Evolutionary conservation across 2,888 invertebrate species (phyloP).

Genomic region (Sarcophaga variegata): DNA sequence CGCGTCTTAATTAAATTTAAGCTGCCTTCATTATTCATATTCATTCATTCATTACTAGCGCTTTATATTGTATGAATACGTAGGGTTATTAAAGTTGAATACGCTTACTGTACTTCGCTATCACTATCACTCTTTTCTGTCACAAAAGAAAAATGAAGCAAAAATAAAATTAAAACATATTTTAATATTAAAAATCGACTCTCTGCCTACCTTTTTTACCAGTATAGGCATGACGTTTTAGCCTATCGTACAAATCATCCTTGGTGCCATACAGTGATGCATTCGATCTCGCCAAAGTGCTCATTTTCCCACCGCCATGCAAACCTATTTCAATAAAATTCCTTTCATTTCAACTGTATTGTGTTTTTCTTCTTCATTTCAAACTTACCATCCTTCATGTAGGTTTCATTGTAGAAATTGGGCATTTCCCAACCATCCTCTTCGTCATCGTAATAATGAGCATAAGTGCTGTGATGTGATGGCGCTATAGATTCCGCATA

Average conservation of each 20-base stretch:
- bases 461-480: constrained; percentile 96
- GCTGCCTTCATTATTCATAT: constrained; percentile 2
- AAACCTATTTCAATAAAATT: constrained; percentile 82
- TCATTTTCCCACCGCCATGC: constrained; percentile 94
- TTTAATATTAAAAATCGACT: background rate
- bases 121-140: constrained; percentile 97
- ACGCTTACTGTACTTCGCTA: constrained; percentile 93
- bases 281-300: constrained; percentile 95
- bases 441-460: constrained; percentile 97
- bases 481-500: constrained; percentile 98
- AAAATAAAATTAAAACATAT: background rate
- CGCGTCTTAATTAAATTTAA: constrained; percentile 33
- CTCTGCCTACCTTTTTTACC: constrained; percentile 92
- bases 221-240: constrained; percentile 96
- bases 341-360: background rate
- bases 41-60: constrained; percentile 41
- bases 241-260: constrained; percentile 96
- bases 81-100: background rate
- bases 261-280: constrained; percentile 97
- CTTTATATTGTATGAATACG: background rate
- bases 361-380: background rate
- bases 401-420: constrained; percentile 97
- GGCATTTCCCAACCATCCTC: constrained; percentile 99
- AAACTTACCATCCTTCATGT: constrained; percentile 91
- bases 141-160: constrained; percentile 16